These are phyloP conservation scores for Glareola pratincola DNA, from an alignment of 2,113 vertebrate genomes.

Conservation along the genomic window DNA sequence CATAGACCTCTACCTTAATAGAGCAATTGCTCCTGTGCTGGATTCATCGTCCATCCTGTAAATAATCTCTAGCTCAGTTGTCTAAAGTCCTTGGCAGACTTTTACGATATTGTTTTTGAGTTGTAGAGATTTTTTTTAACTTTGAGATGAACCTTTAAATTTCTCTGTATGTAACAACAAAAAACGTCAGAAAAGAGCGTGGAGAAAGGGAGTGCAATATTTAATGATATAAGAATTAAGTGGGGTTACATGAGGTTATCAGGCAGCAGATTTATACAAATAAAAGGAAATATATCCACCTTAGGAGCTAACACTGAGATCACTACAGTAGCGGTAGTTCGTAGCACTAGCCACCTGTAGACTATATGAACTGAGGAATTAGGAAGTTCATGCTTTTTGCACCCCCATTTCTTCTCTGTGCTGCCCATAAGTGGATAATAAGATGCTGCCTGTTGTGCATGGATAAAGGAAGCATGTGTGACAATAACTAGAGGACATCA, in stretches of 20 bases:
- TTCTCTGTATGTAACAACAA: neutral
- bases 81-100: neutral
- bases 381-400: neutral
- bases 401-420: neutral
- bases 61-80: neutral
- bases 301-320: neutral
- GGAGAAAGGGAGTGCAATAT: neutral
- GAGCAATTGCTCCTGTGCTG: neutral
- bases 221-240: neutral
- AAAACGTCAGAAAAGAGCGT: neutral
- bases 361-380: neutral
- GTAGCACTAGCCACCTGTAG: neutral
- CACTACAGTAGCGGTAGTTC: rapidly evolving
- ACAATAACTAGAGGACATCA: neutral
- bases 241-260: neutral
- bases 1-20: neutral
- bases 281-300: neutral
- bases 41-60: neutral
- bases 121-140: neutral
- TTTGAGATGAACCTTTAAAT: neutral
- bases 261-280: neutral
- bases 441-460: neutral
- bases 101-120: neutral
- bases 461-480: neutral
- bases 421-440: neutral